Conservation (phyloP, 2,113 vertebrate genomes). For the Corythornis vintsioides region DNA sequence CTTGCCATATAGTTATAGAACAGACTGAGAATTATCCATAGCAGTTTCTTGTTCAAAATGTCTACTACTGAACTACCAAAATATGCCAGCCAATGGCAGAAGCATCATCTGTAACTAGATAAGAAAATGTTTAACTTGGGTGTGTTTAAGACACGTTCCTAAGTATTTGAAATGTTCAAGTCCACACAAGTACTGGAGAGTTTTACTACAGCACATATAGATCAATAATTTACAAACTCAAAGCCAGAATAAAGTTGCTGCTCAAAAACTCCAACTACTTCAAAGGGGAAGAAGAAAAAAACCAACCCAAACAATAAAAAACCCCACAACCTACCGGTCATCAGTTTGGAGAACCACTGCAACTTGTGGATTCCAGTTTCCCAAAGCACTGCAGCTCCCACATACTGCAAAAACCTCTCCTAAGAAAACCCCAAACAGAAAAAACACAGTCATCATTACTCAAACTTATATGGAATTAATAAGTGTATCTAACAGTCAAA, state of each 20-base stretch:
- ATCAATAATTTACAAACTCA: neutral
- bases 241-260: neutral
- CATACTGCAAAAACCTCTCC: slow-evolving; percentile 92
- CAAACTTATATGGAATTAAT: neutral
- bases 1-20: neutral
- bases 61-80: neutral
- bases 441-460: neutral
- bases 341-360: slow-evolving; percentile 80
- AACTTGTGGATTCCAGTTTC: slow-evolving; percentile 86
- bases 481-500: neutral
- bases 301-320: neutral
- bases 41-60: neutral
- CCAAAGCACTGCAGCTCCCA: slow-evolving; percentile 87
- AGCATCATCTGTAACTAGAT: neutral
- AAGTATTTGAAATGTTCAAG: neutral
- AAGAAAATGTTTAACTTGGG: no score
- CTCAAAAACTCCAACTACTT: neutral
- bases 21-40: neutral
- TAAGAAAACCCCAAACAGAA: slow-evolving; percentile 31
- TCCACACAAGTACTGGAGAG: neutral
- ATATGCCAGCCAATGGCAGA: neutral
- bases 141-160: neutral
- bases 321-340: slow-evolving; percentile 72
- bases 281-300: neutral
- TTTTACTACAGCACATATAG: neutral